These are phyloP conservation scores for Poecilia picta DNA, from an alignment of 2,797 vertebrate genomes.

Conservation along the genomic window DNA sequence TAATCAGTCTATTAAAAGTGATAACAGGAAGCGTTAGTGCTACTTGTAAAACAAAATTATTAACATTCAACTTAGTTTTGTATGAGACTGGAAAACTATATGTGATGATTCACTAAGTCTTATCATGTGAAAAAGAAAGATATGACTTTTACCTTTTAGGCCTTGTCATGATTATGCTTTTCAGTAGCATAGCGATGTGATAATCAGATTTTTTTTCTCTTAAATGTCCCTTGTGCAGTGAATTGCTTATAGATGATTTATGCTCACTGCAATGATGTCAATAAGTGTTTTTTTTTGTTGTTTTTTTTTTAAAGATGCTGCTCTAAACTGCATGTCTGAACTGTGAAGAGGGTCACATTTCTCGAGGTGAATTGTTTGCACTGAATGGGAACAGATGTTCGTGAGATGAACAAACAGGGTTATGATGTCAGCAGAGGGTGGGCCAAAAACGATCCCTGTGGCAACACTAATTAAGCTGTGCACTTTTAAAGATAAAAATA, in stretches of 20 bases:
- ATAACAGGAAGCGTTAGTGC: not conserved
- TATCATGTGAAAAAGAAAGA: not conserved
- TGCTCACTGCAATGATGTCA: not conserved
- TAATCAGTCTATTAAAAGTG: not conserved
- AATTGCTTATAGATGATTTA: not conserved
- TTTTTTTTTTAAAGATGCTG: not conserved
- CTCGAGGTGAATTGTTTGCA: conserved; percentile 22
- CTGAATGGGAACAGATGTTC: conserved; percentile 59
- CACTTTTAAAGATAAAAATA: conserved; percentile 5
- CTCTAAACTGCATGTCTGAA: conserved; percentile 26
- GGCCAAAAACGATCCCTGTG: conserved; percentile 36
- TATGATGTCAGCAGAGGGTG: conserved; percentile 37
- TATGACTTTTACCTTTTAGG: not conserved
- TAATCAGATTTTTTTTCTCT: not conserved
- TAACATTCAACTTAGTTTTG: not conserved
- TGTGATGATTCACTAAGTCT: not conserved
- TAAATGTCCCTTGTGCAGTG: not conserved
- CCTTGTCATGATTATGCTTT: not conserved
- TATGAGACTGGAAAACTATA: not conserved
- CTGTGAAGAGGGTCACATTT: conserved; percentile 17
- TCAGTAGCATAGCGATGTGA: not conserved
- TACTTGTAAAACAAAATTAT: not conserved
- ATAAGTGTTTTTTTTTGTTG: not conserved
- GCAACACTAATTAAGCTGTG: conserved; percentile 26
- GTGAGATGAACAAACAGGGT: conserved; percentile 33